phyloP scores from a whole-genome alignment of 2,888 invertebrate species.

The Lottia scabra region DNA sequence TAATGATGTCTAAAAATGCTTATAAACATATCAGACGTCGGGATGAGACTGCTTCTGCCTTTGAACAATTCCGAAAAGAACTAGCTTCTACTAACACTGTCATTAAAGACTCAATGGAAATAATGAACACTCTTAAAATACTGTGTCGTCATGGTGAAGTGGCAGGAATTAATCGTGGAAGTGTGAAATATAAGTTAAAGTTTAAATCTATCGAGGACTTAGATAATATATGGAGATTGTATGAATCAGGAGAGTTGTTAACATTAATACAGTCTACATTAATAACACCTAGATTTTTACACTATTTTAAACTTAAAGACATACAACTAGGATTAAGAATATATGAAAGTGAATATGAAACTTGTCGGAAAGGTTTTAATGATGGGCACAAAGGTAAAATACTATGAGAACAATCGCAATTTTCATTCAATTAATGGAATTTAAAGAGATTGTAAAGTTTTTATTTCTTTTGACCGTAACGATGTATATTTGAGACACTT shows the following conservation, averaged over 20 bases:
- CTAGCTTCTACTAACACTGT: slow-evolving; percentile 41
- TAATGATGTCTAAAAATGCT: slow-evolving; percentile 45
- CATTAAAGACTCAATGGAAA: slow-evolving; percentile 45
- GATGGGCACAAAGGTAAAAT: no score
- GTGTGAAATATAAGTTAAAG: slow-evolving; percentile 35
- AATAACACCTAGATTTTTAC: slow-evolving; percentile 33
- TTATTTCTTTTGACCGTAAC: no score
- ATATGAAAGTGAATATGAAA: slow-evolving; percentile 36
- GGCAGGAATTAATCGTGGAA: slow-evolving; percentile 38
- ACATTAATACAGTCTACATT: slow-evolving; percentile 33
- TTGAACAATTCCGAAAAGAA: slow-evolving; percentile 51
- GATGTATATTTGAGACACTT: no score
- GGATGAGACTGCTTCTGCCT: slow-evolving; percentile 40
- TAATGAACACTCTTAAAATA: slow-evolving; percentile 44
- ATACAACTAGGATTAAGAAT: slow-evolving; percentile 37
- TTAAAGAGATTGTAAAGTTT: no score
- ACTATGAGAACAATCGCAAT: no score
- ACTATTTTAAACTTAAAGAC: slow-evolving; percentile 27
- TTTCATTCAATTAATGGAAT: no score
- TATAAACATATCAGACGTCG: slow-evolving; percentile 38
- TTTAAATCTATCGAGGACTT: slow-evolving; percentile 32
- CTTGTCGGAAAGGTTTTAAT: slow-evolving; percentile 35
- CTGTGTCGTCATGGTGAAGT: slow-evolving; percentile 46
- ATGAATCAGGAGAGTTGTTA: slow-evolving; percentile 35
- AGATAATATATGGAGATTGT: slow-evolving; percentile 39